Percentiles rank a stretch among this genome's conserved stretches.
Conservation (phyloP, 2,113 vertebrate genomes). For the Lagopus leucura region DNA sequence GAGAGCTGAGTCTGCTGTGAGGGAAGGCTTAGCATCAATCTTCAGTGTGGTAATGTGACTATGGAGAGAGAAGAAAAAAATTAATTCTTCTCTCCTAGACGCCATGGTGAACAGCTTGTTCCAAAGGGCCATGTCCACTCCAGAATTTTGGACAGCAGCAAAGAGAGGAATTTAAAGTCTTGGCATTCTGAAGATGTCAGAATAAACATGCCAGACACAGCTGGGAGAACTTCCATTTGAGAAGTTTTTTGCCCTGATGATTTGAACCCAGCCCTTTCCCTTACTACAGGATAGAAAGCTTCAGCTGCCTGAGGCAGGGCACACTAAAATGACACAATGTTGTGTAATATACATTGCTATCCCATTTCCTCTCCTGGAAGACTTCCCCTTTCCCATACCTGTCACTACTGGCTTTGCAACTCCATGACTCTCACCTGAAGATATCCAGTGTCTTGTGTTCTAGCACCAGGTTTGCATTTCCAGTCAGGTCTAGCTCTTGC, state of each 20-base stretch:
- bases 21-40: conserved; percentile 91
- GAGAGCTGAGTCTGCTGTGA: conserved; percentile 78
- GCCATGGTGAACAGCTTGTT: background rate
- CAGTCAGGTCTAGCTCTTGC: conserved; percentile 93
- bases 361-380: background rate
- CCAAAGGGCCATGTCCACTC: background rate
- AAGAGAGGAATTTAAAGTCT: background rate
- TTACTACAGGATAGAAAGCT: background rate
- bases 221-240: background rate
- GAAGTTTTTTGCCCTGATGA: background rate
- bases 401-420: background rate
- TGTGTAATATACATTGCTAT: background rate
- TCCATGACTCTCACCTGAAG: conserved; percentile 86
- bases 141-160: background rate
- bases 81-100: background rate
- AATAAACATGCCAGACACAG: background rate
- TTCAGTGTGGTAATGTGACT: conserved; percentile 94
- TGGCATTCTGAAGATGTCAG: background rate
- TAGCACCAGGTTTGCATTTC: conserved; percentile 91
- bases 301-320: background rate
- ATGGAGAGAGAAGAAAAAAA: conserved; percentile 19
- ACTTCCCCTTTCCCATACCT: background rate
- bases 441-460: conserved; percentile 95
- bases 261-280: background rate
- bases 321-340: background rate